Evolutionary conservation across 2,113 vertebrate genomes (phyloP).

Genomic region (Stegostoma tigrinum): DNA sequence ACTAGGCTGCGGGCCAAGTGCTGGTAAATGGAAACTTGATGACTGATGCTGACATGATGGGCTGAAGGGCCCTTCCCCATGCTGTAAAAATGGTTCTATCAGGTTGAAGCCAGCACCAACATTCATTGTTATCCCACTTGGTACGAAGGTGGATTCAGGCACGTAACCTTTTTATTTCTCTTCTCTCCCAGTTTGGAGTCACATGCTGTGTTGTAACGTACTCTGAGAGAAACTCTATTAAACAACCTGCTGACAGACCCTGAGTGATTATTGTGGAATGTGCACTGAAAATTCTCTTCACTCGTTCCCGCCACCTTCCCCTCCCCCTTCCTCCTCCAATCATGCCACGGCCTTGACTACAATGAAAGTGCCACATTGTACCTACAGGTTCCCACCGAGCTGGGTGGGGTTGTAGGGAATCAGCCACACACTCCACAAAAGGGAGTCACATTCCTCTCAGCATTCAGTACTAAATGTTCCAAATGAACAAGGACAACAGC

Average conservation of each 20-base stretch:
- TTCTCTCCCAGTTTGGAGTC: background rate
- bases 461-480: constrained; percentile 34
- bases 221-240: background rate
- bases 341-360: background rate
- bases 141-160: background rate
- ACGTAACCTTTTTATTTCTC: background rate
- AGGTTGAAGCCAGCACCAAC: background rate
- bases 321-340: background rate
- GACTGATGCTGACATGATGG: too few species aligned
- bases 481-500: constrained; percentile 24
- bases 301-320: background rate
- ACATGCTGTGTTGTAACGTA: background rate
- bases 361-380: background rate
- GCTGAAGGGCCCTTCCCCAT: too few species aligned
- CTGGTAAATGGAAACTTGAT: too few species aligned
- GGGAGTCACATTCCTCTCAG: constrained; percentile 30
- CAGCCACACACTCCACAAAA: constrained; percentile 20
- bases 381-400: constrained; percentile 14
- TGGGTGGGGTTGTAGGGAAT: background rate
- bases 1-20: too few species aligned
- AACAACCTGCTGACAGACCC: background rate
- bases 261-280: constrained; percentile 3
- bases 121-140: background rate
- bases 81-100: too few species aligned
- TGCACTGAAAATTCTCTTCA: background rate